These are phyloP conservation scores for Ptychadena robeensis DNA, from an alignment of 2,797 vertebrate species.

Conservation along the genomic window DNA sequence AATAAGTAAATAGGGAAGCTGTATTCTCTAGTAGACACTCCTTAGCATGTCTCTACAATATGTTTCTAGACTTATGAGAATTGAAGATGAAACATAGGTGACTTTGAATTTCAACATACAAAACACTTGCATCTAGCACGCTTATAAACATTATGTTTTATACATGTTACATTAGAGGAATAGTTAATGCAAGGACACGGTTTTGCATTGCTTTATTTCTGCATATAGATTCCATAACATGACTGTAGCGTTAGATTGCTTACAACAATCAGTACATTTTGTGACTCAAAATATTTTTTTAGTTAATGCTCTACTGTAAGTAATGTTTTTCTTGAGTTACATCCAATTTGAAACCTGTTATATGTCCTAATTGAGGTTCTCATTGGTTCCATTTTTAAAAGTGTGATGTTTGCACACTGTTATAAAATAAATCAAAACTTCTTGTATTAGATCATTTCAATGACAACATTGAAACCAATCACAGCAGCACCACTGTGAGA, in stretches of 20 bases:
- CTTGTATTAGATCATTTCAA: no score
- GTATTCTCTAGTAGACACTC: background rate
- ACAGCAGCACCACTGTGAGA: no score
- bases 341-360: no score
- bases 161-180: background rate
- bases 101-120: constrained; percentile 22
- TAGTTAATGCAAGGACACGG: background rate
- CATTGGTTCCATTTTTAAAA: no score
- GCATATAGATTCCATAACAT: background rate
- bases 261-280: background rate
- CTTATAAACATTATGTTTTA: constrained; percentile 15
- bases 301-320: background rate
- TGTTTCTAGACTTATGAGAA: background rate
- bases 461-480: no score
- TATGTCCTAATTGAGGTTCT: no score
- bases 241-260: constrained; percentile 9
- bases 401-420: no score
- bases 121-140: background rate
- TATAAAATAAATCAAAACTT: no score
- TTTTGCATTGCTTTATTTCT: constrained; percentile 1
- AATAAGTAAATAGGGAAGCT: background rate
- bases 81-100: constrained; percentile 12
- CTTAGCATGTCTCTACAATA: background rate
- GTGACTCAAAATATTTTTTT: background rate
- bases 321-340: no score